These are phyloP conservation scores for Rhagoletis pomonella DNA, from an alignment of 1,140 invertebrate species.

Conservation along the genomic window DNA sequence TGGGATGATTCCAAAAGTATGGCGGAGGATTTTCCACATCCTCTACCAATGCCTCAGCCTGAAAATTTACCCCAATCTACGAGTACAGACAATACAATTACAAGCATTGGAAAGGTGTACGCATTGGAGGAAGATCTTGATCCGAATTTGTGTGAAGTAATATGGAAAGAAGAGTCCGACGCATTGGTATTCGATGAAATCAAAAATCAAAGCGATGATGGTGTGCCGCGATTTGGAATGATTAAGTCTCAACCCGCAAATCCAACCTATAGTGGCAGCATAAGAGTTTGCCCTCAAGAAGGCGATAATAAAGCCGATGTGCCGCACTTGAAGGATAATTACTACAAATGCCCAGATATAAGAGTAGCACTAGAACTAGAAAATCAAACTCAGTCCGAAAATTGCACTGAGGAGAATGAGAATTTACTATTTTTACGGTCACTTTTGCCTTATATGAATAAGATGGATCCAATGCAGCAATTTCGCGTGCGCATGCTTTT, in stretches of 20 bases:
- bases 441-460: conserved; percentile 9
- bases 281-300: no score
- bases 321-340: neutral
- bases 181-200: neutral
- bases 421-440: conserved; percentile 35
- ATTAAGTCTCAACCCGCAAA: no score
- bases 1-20: neutral
- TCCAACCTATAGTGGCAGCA: no score
- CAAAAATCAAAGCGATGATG: neutral
- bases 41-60: no score
- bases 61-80: no score
- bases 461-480: neutral
- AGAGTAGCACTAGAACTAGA: neutral
- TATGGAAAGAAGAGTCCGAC: neutral
- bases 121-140: neutral
- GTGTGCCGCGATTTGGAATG: neutral
- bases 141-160: neutral
- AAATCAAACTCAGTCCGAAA: neutral
- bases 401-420: neutral
- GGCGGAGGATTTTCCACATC: neutral
- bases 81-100: neutral
- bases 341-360: neutral
- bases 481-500: neutral
- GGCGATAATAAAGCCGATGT: neutral
- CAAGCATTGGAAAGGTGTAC: neutral